Percentiles rank a stretch among this genome's conserved stretches.
These are phyloP conservation scores for Lasioglossum albipes DNA, from an alignment of 1,140 invertebrate genomes.

Conservation along the genomic window DNA sequence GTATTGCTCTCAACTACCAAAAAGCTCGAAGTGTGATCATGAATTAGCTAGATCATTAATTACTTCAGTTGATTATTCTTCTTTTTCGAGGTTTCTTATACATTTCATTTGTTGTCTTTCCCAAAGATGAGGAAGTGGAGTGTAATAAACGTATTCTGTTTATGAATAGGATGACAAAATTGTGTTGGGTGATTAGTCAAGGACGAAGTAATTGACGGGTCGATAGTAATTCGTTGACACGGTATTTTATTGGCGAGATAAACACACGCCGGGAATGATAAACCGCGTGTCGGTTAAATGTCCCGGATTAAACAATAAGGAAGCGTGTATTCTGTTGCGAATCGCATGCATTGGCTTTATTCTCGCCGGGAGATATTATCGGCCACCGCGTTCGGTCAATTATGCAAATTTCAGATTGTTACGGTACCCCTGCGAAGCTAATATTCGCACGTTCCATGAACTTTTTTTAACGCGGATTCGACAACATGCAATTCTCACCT, in stretches of 20 bases:
- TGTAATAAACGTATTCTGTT: background rate
- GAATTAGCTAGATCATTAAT: too few relatives aligned
- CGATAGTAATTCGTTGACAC: conserved; percentile 14
- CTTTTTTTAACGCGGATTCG: conserved; percentile 11
- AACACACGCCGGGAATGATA: conserved; percentile 26
- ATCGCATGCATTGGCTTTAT: conserved; percentile 29
- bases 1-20: too few relatives aligned
- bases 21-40: too few relatives aligned
- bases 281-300: conserved; percentile 23
- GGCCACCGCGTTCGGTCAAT: conserved; percentile 6
- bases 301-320: conserved; percentile 32
- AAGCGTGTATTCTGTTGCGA: conserved; percentile 23
- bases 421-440: background rate
- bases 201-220: background rate
- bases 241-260: conserved; percentile 32
- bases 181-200: conserved; percentile 18
- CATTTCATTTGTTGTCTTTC: background rate
- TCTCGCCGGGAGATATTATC: conserved; percentile 19
- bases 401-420: conserved; percentile 28
- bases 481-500: background rate
- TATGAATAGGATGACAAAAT: background rate
- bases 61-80: too few relatives aligned
- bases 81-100: background rate
- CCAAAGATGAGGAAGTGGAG: background rate
- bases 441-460: background rate